Percentiles rank a stretch among this genome's conserved stretches.
These are phyloP conservation scores for Drosophila nr. medialis DNA, from an alignment of 2,888 invertebrate genomes.

Conservation along the genomic window DNA sequence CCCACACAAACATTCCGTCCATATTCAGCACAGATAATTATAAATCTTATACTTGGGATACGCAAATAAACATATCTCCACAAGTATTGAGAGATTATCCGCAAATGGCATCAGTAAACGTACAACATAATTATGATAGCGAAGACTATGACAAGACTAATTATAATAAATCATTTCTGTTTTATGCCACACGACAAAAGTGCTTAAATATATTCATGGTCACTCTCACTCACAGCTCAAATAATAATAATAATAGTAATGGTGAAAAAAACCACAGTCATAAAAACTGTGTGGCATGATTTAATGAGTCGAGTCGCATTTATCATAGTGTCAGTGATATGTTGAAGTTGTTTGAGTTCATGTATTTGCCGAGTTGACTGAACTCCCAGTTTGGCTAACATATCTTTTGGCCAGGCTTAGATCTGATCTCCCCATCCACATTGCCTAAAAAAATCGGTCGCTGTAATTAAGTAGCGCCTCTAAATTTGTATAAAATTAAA, in stretches of 20 bases:
- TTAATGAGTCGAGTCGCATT: conserved; percentile 73
- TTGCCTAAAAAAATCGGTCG: conserved; percentile 48
- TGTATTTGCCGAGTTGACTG: conserved; percentile 60
- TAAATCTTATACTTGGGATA: conserved; percentile 34
- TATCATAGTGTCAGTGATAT: conserved; percentile 60
- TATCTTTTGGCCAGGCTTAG: conserved; percentile 15
- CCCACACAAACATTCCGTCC: not conserved
- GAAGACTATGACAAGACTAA: conserved; percentile 33
- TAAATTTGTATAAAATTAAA: conserved; percentile 50
- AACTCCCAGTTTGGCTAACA: conserved; percentile 37
- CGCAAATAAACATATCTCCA: conserved; percentile 4
- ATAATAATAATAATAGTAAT: conserved; percentile 23
- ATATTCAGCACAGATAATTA: conserved; percentile 22
- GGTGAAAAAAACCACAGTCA: conserved; percentile 26
- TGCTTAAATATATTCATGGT: conserved; percentile 38
- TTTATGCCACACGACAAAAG: conserved; percentile 51
- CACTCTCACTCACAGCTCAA: conserved; percentile 53
- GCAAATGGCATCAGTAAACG: conserved; percentile 52
- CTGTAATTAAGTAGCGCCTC: conserved; percentile 66
- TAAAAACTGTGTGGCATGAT: conserved; percentile 42
- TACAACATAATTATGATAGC: conserved; percentile 66
- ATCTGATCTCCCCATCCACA: conserved; percentile 23
- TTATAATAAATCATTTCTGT: conserved; percentile 69
- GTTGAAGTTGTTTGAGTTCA: conserved; percentile 35
- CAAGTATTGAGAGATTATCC: conserved; percentile 22